Percentiles rank a stretch among this genome's conserved stretches.
phyloP scores from a whole-genome alignment of 2,113 vertebrate species.

The Actenoides hombroni region DNA sequence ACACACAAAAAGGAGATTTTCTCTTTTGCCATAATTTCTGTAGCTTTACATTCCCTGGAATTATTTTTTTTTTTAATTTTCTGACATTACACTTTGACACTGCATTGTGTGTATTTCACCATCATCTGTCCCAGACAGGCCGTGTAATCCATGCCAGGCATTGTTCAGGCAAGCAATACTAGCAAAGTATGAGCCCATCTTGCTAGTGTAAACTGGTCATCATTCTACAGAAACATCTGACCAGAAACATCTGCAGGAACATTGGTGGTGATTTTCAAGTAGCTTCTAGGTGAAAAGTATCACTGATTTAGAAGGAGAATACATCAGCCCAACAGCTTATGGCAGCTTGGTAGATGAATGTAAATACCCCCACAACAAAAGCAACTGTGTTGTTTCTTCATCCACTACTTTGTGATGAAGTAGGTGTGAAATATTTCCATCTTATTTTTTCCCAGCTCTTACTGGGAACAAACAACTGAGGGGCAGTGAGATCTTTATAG shows the following conservation, averaged over 20 bases:
- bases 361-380: not conserved
- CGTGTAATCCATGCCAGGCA: not conserved
- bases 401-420: not conserved
- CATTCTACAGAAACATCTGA: not conserved
- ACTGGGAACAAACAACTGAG: not conserved
- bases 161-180: not conserved
- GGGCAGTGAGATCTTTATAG: not conserved
- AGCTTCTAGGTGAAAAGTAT: not conserved
- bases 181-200: not conserved
- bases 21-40: not conserved
- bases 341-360: not conserved
- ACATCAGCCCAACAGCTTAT: not conserved
- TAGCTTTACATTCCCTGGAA: not conserved
- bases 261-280: not conserved
- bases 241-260: not conserved
- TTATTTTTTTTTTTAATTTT: not conserved
- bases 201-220: not conserved
- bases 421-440: not conserved
- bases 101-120: not conserved
- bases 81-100: not conserved
- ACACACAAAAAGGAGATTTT: constrained; percentile 19
- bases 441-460: not conserved
- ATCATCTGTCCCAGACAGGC: not conserved
- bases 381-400: not conserved
- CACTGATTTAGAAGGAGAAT: not conserved